phyloP scores from a whole-genome alignment of 2,113 vertebrate genomes.

The Sinosuthora webbiana region DNA sequence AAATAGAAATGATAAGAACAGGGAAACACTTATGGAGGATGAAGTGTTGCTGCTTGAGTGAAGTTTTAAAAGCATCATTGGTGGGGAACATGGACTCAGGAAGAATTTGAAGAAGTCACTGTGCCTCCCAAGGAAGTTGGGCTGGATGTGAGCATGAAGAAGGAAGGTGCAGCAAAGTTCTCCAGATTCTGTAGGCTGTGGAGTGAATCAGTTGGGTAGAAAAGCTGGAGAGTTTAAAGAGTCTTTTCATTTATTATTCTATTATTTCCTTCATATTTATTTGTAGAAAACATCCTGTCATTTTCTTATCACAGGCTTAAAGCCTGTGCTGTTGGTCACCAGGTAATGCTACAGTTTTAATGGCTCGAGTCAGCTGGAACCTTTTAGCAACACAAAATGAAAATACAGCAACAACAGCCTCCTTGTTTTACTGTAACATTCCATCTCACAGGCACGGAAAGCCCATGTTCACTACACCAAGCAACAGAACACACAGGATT shows the following conservation, averaged over 20 bases:
- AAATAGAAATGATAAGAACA: background rate
- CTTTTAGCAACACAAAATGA: background rate
- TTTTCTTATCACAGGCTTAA: background rate
- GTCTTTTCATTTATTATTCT: background rate
- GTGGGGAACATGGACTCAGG: background rate
- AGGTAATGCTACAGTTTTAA: background rate
- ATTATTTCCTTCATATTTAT: background rate
- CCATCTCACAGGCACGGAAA: background rate
- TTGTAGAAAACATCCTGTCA: background rate
- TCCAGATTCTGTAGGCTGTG: background rate
- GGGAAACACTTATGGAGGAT: background rate
- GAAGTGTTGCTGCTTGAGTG: background rate
- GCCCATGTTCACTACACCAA: background rate
- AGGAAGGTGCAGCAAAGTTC: rapidly evolving
- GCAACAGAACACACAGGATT: background rate
- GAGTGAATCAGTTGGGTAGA: background rate
- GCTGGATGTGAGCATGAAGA: background rate
- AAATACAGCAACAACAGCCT: background rate
- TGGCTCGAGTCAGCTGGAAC: background rate
- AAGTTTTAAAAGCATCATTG: background rate
- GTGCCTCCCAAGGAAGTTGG: background rate
- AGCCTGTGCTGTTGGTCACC: background rate
- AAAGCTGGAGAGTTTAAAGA: background rate
- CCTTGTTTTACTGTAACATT: background rate
- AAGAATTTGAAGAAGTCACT: background rate